A percentile compares a stretch with the other conserved stretches of the same genome.
Conservation (phyloP, 2,113 vertebrate species). For the Aldabrachelys gigantea region DNA sequence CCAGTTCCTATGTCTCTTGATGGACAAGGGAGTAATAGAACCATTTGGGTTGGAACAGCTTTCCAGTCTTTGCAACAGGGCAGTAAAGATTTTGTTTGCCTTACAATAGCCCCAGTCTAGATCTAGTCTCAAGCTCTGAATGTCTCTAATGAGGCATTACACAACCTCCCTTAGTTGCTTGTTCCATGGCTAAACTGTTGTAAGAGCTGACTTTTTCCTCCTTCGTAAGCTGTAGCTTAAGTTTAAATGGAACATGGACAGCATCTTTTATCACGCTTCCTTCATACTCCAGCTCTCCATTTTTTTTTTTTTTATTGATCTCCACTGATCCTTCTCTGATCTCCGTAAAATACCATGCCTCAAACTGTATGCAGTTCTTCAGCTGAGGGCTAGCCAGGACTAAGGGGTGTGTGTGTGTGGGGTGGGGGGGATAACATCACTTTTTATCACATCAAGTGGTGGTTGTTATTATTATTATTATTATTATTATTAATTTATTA, state of each 20-base stretch:
- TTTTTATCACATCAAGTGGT: too few species aligned
- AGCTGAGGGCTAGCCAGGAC: not conserved
- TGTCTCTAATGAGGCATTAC: not conserved
- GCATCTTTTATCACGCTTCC: too few species aligned
- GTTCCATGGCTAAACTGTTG: not conserved
- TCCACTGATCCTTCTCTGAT: not conserved
- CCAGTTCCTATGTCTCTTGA: accelerated
- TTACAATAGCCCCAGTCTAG: accelerated
- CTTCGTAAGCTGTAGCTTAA: not conserved
- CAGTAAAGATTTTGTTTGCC: not conserved
- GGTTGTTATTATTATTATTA: too few species aligned
- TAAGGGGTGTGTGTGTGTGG: too few species aligned
- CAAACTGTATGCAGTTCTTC: not conserved
- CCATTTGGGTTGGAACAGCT: not conserved
- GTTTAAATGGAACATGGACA: not conserved
- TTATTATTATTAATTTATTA: too few species aligned
- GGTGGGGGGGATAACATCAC: too few species aligned
- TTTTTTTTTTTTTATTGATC: not conserved
- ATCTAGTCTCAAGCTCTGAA: accelerated
- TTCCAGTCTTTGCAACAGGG: not conserved
- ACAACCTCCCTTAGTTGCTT: not conserved
- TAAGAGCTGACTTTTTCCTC: not conserved
- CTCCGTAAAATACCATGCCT: not conserved
- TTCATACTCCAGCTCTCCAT: not conserved
- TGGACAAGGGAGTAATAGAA: not conserved